Evolutionary conservation across 2,113 vertebrate genomes (phyloP).

Genomic region (Panurus biarmicus): DNA sequence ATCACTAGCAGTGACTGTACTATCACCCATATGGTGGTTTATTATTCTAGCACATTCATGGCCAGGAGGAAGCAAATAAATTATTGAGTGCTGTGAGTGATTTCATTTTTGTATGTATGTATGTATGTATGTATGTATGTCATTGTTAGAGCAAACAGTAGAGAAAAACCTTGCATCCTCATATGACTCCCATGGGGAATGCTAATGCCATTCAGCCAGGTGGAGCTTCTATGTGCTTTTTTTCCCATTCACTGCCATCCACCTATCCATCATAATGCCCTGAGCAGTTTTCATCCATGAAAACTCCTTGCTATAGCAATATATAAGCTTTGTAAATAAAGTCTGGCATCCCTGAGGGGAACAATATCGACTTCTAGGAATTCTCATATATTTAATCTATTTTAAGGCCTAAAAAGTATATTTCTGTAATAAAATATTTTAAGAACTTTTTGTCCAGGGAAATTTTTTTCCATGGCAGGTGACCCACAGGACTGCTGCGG

Average conservation of each 20-base stretch:
- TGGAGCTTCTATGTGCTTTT: not conserved
- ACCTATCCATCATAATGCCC: not conserved
- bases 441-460: conserved; percentile 25
- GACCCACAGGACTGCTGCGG: not conserved
- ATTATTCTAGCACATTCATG: not conserved
- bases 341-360: not conserved
- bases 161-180: conserved; percentile 1
- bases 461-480: conserved; percentile 23
- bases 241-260: not conserved
- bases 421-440: conserved; percentile 45
- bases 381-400: conserved; percentile 34
- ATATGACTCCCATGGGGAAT: not conserved
- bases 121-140: not conserved
- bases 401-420: conserved; percentile 30
- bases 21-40: not conserved
- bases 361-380: not conserved
- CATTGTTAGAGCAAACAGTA: conserved; percentile 19
- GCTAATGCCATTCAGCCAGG: not conserved
- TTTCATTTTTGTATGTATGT: conserved; percentile 18
- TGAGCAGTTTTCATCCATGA: not conserved
- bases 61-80: conserved; percentile 22
- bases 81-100: conserved; percentile 17
- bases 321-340: conserved; percentile 12
- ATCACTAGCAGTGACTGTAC: not conserved
- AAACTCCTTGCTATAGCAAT: not conserved